Conservation (phyloP, 92 coral and sea anemone genomes). For the Epizoanthus rinbou region DNA sequence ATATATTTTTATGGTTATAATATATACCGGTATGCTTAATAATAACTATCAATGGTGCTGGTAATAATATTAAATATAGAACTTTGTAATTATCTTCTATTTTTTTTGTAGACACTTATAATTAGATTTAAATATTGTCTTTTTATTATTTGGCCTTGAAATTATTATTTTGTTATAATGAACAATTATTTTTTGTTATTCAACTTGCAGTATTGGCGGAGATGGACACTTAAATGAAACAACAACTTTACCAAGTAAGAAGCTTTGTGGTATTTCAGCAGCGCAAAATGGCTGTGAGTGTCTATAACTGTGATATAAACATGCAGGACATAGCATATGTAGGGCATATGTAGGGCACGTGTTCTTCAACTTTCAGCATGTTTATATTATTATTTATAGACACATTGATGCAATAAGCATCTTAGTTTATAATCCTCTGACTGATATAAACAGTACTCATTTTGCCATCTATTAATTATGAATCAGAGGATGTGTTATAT, state of each 20-base stretch:
- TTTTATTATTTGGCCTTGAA: not conserved
- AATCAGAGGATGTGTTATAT: too few relatives aligned
- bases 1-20: too few relatives aligned
- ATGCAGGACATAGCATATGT: too few relatives aligned
- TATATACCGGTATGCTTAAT: not conserved
- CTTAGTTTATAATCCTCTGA: too few relatives aligned
- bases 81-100: not conserved
- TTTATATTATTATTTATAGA: too few relatives aligned
- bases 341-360: too few relatives aligned
- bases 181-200: not conserved
- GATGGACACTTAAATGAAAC: slow-evolving; percentile 52
- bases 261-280: not conserved
- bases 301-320: not conserved
- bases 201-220: slow-evolving; percentile 70
- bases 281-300: not conserved
- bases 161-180: not conserved
- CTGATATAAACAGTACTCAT: too few relatives aligned
- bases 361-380: too few relatives aligned
- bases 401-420: too few relatives aligned
- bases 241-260: slow-evolving; percentile 88
- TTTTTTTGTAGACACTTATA: too few relatives aligned
- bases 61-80: not conserved
- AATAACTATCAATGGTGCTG: not conserved
- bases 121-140: not conserved
- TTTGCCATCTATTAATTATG: too few relatives aligned